Evolutionary conservation across 2,888 invertebrate genomes (phyloP).

Genomic region (Barypeithes pellucidus): DNA sequence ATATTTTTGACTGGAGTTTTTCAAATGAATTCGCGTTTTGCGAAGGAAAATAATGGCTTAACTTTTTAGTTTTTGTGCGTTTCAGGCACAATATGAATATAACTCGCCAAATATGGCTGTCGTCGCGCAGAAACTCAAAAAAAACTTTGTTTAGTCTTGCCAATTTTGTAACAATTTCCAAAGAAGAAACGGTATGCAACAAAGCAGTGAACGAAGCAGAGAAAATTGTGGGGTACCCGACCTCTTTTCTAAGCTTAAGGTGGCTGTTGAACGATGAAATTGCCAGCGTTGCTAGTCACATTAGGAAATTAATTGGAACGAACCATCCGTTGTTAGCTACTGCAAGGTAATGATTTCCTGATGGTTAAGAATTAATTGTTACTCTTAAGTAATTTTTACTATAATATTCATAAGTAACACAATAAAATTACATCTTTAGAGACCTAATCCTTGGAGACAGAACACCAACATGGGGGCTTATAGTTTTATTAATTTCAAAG

Average conservation of each 20-base stretch:
- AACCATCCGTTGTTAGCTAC: slow-evolving; percentile 94
- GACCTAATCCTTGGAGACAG: slow-evolving; percentile 76
- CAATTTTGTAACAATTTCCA: slow-evolving; percentile 49
- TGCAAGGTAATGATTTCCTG: slow-evolving; percentile 80
- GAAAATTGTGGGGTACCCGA: slow-evolving; percentile 96
- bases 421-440: slow-evolving; percentile 52
- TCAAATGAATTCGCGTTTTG: no score
- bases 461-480: slow-evolving; percentile 93
- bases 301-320: slow-evolving; percentile 92
- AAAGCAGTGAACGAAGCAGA: slow-evolving; percentile 88
- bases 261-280: slow-evolving; percentile 97
- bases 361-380: no score
- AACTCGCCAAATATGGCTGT: slow-evolving; percentile 5
- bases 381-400: no score
- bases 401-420: background rate
- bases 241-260: slow-evolving; percentile 91
- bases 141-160: slow-evolving; percentile 11
- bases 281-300: slow-evolving; percentile 92
- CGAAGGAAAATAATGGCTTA: background rate
- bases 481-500: slow-evolving; percentile 91
- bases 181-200: slow-evolving; percentile 53
- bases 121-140: slow-evolving; percentile 4
- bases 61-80: background rate
- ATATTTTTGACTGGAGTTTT: no score
- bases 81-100: slow-evolving; percentile 1